Evolutionary conservation across 2,113 vertebrate species (phyloP).

Genomic region (Amphiprion percula): DNA sequence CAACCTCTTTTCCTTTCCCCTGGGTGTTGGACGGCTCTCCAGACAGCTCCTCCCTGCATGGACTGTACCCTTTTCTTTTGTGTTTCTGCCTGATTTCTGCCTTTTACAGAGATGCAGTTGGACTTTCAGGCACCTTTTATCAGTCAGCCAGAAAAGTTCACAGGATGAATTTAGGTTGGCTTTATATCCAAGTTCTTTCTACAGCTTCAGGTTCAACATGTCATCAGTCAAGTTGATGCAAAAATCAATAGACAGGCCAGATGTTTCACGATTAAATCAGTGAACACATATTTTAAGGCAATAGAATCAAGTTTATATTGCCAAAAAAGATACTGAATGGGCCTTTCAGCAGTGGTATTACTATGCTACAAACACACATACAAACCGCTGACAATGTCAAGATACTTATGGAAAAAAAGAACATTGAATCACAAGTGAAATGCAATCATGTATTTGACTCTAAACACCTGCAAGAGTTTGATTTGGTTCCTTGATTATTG

Average conservation of each 20-base stretch:
- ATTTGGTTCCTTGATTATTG: no score
- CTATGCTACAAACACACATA: no score
- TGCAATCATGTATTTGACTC: no score
- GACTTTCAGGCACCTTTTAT: slow-evolving; percentile 25
- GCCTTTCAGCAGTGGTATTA: no score
- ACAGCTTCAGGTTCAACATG: background rate
- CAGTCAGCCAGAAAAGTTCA: slow-evolving; percentile 24
- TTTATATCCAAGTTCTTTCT: background rate
- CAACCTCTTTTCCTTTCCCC: slow-evolving; percentile 31
- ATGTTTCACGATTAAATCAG: no score
- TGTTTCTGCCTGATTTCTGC: slow-evolving; percentile 25
- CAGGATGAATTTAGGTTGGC: background rate
- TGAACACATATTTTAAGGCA: no score
- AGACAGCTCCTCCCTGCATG: slow-evolving; percentile 14
- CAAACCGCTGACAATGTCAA: no score
- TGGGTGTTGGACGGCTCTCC: slow-evolving; percentile 30
- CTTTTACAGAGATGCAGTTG: slow-evolving; percentile 33
- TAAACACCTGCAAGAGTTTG: no score
- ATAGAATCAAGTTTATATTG: no score
- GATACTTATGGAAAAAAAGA: no score
- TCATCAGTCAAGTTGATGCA: background rate
- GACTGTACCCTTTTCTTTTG: slow-evolving; percentile 8
- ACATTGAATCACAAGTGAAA: no score
- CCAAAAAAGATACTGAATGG: no score
- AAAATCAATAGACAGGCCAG: background rate